These are phyloP conservation scores for Sebastes diaconus DNA, from an alignment of 2,797 vertebrate genomes.

Conservation along the genomic window DNA sequence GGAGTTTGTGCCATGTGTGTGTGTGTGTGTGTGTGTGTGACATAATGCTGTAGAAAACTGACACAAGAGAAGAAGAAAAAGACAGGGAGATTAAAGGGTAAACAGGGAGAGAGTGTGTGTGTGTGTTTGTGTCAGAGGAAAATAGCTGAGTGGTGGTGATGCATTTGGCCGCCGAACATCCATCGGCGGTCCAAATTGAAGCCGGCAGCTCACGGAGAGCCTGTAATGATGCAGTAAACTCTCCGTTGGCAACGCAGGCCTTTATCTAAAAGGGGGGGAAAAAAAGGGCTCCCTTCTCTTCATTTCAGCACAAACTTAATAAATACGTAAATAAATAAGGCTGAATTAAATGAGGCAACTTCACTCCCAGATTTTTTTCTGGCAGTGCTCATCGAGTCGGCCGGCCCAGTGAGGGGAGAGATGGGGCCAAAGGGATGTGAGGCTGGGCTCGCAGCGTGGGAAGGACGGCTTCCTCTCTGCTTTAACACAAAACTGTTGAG, in stretches of 20 bases:
- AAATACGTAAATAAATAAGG: constrained; percentile 47
- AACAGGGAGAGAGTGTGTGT: not conserved
- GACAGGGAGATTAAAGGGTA: constrained; percentile 8
- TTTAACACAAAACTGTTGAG: not conserved
- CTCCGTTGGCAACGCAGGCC: constrained; percentile 29
- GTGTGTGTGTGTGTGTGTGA: constrained; percentile 33
- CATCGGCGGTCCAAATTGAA: constrained; percentile 48
- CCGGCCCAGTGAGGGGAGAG: constrained; percentile 27
- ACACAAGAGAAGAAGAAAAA: not conserved
- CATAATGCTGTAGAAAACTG: constrained; percentile 52
- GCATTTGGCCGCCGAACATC: constrained; percentile 39
- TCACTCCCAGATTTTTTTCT: constrained; percentile 39
- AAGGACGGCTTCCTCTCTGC: constrained; percentile 37
- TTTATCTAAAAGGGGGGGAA: not conserved
- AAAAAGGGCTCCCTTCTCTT: constrained; percentile 3
- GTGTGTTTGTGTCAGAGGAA: constrained; percentile 18
- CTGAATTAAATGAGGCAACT: constrained; percentile 36
- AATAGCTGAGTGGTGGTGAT: constrained; percentile 30
- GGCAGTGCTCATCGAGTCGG: constrained; percentile 24
- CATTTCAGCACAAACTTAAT: constrained; percentile 38
- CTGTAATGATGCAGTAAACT: constrained; percentile 49
- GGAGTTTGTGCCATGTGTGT: constrained; percentile 27
- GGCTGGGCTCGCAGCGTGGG: constrained; percentile 45
- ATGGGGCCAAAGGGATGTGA: constrained; percentile 30
- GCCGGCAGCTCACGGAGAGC: constrained; percentile 38